Base-by-base conservation (phyloP, 2,113 vertebrate genomes). In the Emberiza fucata region DNA sequence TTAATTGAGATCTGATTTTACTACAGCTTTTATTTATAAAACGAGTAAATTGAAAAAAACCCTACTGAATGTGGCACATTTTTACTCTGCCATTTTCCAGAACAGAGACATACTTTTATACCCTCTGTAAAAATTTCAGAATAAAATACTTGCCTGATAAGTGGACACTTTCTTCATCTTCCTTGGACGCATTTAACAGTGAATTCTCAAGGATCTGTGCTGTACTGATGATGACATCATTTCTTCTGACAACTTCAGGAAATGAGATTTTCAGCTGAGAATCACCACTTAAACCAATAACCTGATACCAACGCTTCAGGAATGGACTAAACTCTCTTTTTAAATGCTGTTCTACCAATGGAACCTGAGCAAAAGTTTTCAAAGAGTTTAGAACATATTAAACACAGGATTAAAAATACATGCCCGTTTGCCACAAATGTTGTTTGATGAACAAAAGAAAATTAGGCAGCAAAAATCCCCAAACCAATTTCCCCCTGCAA, bases 131-230 rank as follows among this genome's bases (percentile, higher is more conserved):
- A 88, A 78, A 71, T 31, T 66, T 56, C 39, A 71, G 39, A 71
- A 92, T 87, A 50, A 86, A 87, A 69, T 68, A 66, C 95, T 69
- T 98, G 98, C 99, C 99, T 95, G 98, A 99, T 71, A 99, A 96
- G 21, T 94, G 90, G 92, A 99, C 97, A 35, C 98, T 98, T 83
- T 98, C 98, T 91, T 99, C 99, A 57, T 98, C 98, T 73, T 98
- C 98, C 14, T 90, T 76, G 44, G 97, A 94, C 45, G 97, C 96
- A 83, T 98, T 98, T 85, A 98, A 95, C 88, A 99, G 97, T 60
- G 97, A 98, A 97, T 99, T 99, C 96, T 99, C 99, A 84, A 99
- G 98, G 60, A 99, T 99, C 96, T 99, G 98, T 79, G 99, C 99
- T n/a, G 99, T 99, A 95, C 99, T 98, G 91, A 99, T 99, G 95